Conservation (phyloP, 2,113 vertebrate species). For the Otolemur garnettii region DNA sequence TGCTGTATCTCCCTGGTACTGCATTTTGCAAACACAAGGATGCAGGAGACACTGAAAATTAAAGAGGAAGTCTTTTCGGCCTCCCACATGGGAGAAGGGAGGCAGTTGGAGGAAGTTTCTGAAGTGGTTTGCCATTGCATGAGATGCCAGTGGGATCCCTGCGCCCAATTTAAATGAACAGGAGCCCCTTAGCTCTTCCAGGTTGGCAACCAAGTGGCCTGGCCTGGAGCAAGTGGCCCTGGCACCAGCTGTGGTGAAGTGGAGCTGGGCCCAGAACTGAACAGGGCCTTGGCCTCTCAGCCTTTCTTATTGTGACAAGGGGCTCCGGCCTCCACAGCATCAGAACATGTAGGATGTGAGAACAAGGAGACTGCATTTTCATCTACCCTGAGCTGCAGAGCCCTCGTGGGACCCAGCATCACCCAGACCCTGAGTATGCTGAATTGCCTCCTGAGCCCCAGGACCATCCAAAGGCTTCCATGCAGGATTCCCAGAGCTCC, state of each 20-base stretch:
- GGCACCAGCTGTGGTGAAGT: background rate
- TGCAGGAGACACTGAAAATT: background rate
- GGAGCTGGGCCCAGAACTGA: background rate
- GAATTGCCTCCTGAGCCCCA: background rate
- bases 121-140: background rate
- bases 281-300: background rate
- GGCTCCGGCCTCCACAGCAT: fast-evolving
- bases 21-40: background rate
- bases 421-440: background rate
- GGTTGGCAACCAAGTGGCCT: background rate
- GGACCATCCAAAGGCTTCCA: background rate
- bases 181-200: background rate
- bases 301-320: background rate
- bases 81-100: background rate
- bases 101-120: background rate
- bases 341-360: fast-evolving
- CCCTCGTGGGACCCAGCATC: fast-evolving
- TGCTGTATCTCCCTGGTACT: background rate
- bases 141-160: background rate
- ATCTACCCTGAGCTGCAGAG: background rate
- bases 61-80: background rate
- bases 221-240: background rate
- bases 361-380: background rate
- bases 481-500: background rate
- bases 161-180: background rate